A percentile compares a stretch with the other conserved stretches of the same genome.
Evolutionary conservation across 2,888 invertebrate genomes (phyloP).

Genomic region (Chirona hameri): DNA sequence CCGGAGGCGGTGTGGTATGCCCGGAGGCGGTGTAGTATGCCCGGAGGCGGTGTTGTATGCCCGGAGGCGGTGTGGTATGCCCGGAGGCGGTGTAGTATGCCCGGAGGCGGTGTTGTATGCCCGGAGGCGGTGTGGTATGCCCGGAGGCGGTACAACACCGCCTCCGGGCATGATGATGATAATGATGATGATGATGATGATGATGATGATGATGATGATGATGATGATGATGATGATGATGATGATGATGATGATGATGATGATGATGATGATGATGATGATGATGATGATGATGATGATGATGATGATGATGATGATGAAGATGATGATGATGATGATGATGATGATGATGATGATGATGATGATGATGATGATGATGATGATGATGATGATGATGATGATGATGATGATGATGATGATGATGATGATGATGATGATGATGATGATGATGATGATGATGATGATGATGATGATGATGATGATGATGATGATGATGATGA

Average conservation of each 20-base stretch:
- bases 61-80: no score
- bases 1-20: no score
- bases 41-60: no score
- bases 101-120: no score
- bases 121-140: no score
- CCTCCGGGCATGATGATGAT: conserved; percentile 22
- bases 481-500: no score
- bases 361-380: conserved; percentile 22
- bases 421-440: conserved; percentile 22
- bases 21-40: no score
- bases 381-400: conserved; percentile 22
- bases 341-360: conserved; percentile 22
- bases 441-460: conserved; percentile 22
- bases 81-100: no score
- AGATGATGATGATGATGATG: conserved; percentile 22
- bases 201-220: conserved; percentile 22
- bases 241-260: conserved; percentile 22
- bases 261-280: conserved; percentile 22
- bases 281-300: conserved; percentile 22
- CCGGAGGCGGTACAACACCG: no score
- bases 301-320: conserved; percentile 12
- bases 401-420: conserved; percentile 22
- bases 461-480: conserved; percentile 22
- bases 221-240: conserved; percentile 22
- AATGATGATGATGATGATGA: conserved; percentile 22